Evolutionary conservation across 2,113 vertebrate genomes (phyloP).

Genomic region (Hyla sarda): DNA sequence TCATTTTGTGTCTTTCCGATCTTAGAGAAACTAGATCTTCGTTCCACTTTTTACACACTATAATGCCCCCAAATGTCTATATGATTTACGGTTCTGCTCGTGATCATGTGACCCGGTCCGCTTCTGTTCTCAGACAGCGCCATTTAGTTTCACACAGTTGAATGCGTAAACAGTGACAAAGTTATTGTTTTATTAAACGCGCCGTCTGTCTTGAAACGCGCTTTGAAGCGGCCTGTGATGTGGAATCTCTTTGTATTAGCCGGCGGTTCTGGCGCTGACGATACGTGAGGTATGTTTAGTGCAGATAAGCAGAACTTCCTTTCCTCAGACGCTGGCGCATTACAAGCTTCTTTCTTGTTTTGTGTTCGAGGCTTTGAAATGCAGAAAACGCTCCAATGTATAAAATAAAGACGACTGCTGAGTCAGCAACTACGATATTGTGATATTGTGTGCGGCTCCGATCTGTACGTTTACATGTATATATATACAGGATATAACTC

Average conservation of each 20-base stretch:
- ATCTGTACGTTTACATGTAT: background rate
- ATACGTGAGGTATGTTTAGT: constrained; percentile 23
- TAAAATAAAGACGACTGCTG: constrained; percentile 16
- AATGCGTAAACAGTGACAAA: background rate
- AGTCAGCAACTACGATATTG: background rate
- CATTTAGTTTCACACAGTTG: background rate
- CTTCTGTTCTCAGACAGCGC: background rate
- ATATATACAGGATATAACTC: no score
- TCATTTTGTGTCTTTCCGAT: background rate
- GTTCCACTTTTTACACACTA: background rate
- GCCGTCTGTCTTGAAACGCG: background rate
- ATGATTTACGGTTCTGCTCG: background rate
- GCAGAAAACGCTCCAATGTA: constrained; percentile 9
- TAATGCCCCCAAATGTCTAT: background rate
- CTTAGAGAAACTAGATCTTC: no score
- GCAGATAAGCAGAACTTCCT: constrained; percentile 43
- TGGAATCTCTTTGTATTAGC: constrained; percentile 30
- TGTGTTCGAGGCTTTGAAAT: constrained; percentile 47
- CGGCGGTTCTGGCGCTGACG: background rate
- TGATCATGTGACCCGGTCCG: background rate
- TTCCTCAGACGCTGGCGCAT: constrained; percentile 2
- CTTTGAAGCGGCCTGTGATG: constrained; percentile 22
- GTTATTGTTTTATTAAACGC: constrained; percentile 29
- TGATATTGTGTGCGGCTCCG: background rate
- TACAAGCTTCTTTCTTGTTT: constrained; percentile 41